phyloP scores from a whole-genome alignment of 1,140 invertebrate species.

The Pseudoatta argentina region DNA sequence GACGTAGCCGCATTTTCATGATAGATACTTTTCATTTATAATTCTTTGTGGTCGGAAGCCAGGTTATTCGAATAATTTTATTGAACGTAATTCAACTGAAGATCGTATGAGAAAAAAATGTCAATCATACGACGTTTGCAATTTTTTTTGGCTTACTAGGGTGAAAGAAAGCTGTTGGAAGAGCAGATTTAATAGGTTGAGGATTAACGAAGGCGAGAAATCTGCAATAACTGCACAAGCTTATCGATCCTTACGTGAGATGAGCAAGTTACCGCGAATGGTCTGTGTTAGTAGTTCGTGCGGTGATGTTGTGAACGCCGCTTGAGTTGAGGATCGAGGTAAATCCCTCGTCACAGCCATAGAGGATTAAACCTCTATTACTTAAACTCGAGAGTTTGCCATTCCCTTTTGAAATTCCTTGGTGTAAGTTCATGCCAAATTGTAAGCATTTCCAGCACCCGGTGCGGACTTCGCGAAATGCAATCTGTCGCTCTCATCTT shows the following conservation, averaged over 20 bases:
- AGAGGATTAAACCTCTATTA: slow-evolving; percentile 63
- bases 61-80: neutral
- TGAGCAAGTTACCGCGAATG: slow-evolving; percentile 33
- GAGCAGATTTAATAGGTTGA: neutral
- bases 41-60: neutral
- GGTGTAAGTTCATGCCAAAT: slow-evolving; percentile 48
- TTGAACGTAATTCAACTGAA: neutral
- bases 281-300: slow-evolving; percentile 24
- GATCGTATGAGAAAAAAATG: neutral
- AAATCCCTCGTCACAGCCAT: slow-evolving; percentile 47
- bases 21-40: neutral
- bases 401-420: slow-evolving; percentile 38
- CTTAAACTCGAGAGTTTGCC: slow-evolving; percentile 64
- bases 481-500: slow-evolving; percentile 49
- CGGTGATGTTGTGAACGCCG: slow-evolving; percentile 18
- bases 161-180: neutral
- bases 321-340: slow-evolving; percentile 53
- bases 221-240: slow-evolving; percentile 22
- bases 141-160: neutral
- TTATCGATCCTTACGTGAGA: slow-evolving; percentile 41
- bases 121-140: neutral
- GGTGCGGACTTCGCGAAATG: slow-evolving; percentile 36
- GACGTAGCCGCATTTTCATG: neutral
- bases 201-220: slow-evolving; percentile 28
- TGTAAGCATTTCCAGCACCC: slow-evolving; percentile 52